Base-by-base conservation (phyloP, 1,140 invertebrate species). In the Orchestia grillus region DNA sequence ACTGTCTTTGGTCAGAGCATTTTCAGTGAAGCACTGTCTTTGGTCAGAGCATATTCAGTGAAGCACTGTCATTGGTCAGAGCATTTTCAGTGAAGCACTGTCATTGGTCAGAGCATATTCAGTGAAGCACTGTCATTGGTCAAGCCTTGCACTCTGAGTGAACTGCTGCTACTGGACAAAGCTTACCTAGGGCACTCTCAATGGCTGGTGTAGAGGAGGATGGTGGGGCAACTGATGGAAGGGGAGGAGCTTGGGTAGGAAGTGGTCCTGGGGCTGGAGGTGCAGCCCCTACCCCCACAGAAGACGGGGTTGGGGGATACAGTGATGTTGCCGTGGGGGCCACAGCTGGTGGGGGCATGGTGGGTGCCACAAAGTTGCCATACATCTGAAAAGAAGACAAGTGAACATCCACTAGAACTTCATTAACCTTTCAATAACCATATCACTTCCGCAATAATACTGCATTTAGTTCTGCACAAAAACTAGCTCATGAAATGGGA, bases 351-450 rank as follows among this genome's bases (percentile, higher is more conserved):
- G 88, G 88, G 88, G 88, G 88, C 41, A 90, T 90, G 23, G 88
- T 42, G 43, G 88, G 88, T 3, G 88, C 0, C 41, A 90, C 43
- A 41, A 90, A 90, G 41, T 43, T 43, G 6, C 41, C 41, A 28
- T 90, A 90, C 88, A 90, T 90, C 88, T 90, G 88, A 90, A 90
- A 44, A 44, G 41, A 90, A 36, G 42, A 28, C 42, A 90, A 53
- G 6, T 53, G 19, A 53, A 53, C 47, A 53, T 53, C 47, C 19
- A 19, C 47, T 8, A 53, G 47, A 53, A 53, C 47, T 53, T 53
- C 47, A 53, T 53, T n/a, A n/a, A n/a, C n/a, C n/a, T n/a, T n/a
- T n/a, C n/a, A n/a, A n/a, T n/a, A n/a, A n/a, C n/a, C n/a, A n/a
- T n/a, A n/a, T n/a, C n/a, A n/a, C n/a, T n/a, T n/a, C n/a, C n/a